Evolutionary conservation across 2,888 invertebrate genomes (phyloP).

Genomic region (Microplitis manilae): DNA sequence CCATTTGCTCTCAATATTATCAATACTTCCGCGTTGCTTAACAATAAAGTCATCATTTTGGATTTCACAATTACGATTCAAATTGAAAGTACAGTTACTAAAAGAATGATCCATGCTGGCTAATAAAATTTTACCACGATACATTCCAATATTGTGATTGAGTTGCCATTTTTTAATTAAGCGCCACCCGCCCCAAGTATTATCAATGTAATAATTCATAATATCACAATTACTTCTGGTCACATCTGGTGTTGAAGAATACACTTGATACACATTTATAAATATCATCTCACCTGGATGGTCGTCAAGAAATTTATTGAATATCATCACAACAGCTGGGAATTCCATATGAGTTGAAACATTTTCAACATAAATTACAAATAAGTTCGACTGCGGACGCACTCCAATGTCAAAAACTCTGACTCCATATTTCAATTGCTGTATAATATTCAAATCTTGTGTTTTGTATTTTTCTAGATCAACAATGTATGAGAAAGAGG

Average conservation of each 20-base stretch:
- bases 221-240: background rate
- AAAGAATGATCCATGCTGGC: background rate
- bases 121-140: background rate
- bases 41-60: background rate
- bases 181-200: background rate
- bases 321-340: background rate
- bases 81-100: background rate
- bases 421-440: background rate
- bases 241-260: background rate
- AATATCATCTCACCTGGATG: background rate
- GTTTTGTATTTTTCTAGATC: too few species aligned
- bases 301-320: background rate
- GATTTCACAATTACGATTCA: background rate
- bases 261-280: background rate
- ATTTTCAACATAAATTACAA: background rate
- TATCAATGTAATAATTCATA: background rate
- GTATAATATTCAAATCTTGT: too few species aligned
- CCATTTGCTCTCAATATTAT: too few species aligned
- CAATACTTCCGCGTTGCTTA: too few species aligned
- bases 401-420: background rate
- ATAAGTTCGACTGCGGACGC: background rate
- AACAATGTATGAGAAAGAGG: too few species aligned
- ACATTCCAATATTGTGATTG: background rate
- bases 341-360: background rate
- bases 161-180: background rate